These are phyloP conservation scores for Notamacropus eugenii DNA, from an alignment of 2,797 vertebrate species.

Conservation along the genomic window DNA sequence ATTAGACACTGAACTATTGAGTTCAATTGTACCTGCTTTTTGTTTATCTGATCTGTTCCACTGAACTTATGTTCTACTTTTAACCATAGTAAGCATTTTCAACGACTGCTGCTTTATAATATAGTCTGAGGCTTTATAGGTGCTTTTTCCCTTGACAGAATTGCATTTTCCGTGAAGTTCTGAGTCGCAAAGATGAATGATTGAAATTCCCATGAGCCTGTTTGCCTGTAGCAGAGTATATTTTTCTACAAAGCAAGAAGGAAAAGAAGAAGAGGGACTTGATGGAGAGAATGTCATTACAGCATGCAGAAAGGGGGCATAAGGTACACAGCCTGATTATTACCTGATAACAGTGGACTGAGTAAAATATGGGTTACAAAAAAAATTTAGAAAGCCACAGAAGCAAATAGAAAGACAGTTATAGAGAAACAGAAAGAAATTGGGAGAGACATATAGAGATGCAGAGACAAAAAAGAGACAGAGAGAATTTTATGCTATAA, in stretches of 20 bases:
- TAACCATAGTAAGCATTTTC: neutral
- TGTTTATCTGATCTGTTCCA: neutral
- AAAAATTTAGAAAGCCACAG: neutral
- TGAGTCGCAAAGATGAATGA: neutral
- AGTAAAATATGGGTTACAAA: neutral
- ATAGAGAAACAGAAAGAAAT: neutral
- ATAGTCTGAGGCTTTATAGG: neutral
- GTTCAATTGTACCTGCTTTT: neutral
- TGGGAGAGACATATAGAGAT: neutral
- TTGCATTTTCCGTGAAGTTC: neutral
- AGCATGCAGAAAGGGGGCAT: neutral
- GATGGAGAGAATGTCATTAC: neutral
- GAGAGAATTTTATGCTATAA: neutral
- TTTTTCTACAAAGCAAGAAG: neutral
- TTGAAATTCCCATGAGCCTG: neutral
- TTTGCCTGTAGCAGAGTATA: neutral
- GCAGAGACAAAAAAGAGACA: neutral
- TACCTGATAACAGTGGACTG: neutral
- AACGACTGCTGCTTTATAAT: neutral
- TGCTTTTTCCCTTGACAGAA: neutral
- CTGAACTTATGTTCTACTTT: neutral
- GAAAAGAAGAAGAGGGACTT: neutral
- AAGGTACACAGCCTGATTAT: neutral
- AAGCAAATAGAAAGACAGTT: neutral
- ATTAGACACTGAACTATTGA: neutral